phyloP scores from a whole-genome alignment of 2,888 invertebrate species.

The Tryphoninae sp. region DNA sequence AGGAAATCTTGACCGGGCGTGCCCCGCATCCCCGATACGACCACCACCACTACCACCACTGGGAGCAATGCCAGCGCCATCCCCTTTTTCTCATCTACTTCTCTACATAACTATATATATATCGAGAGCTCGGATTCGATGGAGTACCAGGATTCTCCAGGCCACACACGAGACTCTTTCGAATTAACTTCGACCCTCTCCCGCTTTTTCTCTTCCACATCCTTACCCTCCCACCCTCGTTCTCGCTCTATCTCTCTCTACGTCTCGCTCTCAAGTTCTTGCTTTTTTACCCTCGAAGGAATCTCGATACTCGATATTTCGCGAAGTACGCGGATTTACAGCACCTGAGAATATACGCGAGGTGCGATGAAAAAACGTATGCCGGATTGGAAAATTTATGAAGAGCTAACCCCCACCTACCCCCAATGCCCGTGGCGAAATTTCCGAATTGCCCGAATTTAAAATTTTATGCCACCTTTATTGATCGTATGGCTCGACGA shows the following conservation, averaged over 20 bases:
- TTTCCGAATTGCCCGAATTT: background rate
- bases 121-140: constrained; percentile 61
- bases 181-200: constrained; percentile 56
- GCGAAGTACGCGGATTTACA: constrained; percentile 51
- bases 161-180: constrained; percentile 35
- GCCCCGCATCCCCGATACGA: constrained; percentile 80
- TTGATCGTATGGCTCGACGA: too few relatives aligned
- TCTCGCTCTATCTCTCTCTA: constrained; percentile 8
- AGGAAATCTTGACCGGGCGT: constrained; percentile 82
- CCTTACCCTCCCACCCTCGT: constrained; percentile 27
- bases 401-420: background rate
- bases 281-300: constrained; percentile 9
- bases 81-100: constrained; percentile 26
- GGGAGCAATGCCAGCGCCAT: constrained; percentile 25
- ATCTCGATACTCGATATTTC: constrained; percentile 59
- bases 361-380: constrained; percentile 1
- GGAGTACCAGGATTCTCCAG: constrained; percentile 51
- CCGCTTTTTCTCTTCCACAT: background rate
- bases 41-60: constrained; percentile 63
- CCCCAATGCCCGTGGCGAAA: background rate
- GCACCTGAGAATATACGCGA: constrained; percentile 19
- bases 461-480: too few relatives aligned
- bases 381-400: constrained; percentile 10
- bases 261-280: background rate
- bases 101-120: constrained; percentile 22